Percentiles rank a stretch among this genome's conserved stretches.
These are phyloP conservation scores for Sisor rabdophorus DNA, from an alignment of 2,113 vertebrate genomes.

Conservation along the genomic window DNA sequence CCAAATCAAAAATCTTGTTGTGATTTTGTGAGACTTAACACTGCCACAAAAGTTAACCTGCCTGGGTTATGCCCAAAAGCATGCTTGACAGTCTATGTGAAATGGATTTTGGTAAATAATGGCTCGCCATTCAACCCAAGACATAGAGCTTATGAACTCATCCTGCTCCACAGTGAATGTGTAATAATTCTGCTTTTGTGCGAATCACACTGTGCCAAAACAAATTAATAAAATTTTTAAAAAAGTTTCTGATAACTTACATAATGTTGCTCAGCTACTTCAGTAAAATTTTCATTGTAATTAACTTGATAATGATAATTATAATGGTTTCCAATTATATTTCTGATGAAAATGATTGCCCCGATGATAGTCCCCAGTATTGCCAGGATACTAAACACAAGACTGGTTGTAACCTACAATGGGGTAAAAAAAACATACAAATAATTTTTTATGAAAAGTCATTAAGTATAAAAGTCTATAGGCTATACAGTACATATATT, in stretches of 20 bases:
- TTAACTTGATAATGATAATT: rapidly evolving
- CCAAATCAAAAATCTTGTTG: too few species aligned
- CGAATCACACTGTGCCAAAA: background rate
- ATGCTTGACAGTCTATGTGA: too few species aligned
- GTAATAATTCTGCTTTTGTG: background rate
- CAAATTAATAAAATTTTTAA: background rate
- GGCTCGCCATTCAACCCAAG: too few species aligned
- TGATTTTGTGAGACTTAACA: too few species aligned
- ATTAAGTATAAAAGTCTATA: too few species aligned
- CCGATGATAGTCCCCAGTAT: constrained; percentile 29
- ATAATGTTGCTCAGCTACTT: background rate
- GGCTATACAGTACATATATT: background rate
- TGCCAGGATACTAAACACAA: constrained; percentile 62
- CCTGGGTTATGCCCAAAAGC: too few species aligned
- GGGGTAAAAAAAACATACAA: background rate
- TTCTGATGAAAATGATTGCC: rapidly evolving
- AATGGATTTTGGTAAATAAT: too few species aligned
- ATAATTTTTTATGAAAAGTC: too few species aligned
- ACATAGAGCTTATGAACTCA: too few species aligned
- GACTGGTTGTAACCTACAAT: constrained; percentile 61
- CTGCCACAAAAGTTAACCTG: too few species aligned
- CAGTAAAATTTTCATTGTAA: background rate
- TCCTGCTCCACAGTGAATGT: too few species aligned
- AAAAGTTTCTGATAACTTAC: constrained; percentile 18
- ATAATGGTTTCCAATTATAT: rapidly evolving